These are phyloP conservation scores for Heliconius hortense DNA, from an alignment of 2,888 invertebrate species.

Conservation along the genomic window DNA sequence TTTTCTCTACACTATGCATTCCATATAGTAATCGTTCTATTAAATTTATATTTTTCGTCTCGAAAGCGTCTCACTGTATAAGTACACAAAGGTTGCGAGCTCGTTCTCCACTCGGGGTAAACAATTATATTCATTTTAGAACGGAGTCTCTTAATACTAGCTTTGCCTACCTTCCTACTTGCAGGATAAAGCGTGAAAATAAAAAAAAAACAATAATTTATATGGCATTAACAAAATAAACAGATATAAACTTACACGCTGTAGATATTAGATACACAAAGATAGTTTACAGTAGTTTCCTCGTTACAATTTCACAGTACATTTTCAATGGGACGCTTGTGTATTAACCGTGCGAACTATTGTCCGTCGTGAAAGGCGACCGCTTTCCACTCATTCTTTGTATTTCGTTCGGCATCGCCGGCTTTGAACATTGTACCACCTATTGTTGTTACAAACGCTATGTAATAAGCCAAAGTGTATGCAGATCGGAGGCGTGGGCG, in stretches of 20 bases:
- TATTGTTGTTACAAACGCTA: slow-evolving; percentile 38
- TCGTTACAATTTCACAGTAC: slow-evolving; percentile 20
- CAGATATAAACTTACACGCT: too few relatives aligned
- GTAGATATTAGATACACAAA: neutral
- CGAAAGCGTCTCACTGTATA: too few relatives aligned
- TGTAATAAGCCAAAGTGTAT: slow-evolving; percentile 28
- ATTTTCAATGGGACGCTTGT: slow-evolving; percentile 20
- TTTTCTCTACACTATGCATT: too few relatives aligned
- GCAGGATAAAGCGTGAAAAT: neutral
- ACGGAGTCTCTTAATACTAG: neutral
- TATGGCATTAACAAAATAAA: too few relatives aligned
- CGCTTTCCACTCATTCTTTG: slow-evolving; percentile 39
- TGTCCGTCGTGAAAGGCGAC: slow-evolving; percentile 39
- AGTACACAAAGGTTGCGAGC: too few relatives aligned
- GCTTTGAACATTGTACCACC: slow-evolving; percentile 33
- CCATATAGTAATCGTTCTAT: too few relatives aligned
- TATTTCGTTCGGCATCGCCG: slow-evolving; percentile 38
- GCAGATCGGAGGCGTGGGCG: neutral
- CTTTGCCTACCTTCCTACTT: neutral
- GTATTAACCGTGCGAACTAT: slow-evolving; percentile 36
- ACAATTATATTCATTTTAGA: too few relatives aligned
- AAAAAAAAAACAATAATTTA: neutral
- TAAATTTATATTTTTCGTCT: too few relatives aligned
- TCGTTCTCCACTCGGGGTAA: too few relatives aligned
- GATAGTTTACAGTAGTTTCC: slow-evolving; percentile 10